Percentiles rank a stretch among this genome's conserved stretches.
Conservation (phyloP, 2,797 vertebrate genomes). For the Sebastes umbrosus region DNA sequence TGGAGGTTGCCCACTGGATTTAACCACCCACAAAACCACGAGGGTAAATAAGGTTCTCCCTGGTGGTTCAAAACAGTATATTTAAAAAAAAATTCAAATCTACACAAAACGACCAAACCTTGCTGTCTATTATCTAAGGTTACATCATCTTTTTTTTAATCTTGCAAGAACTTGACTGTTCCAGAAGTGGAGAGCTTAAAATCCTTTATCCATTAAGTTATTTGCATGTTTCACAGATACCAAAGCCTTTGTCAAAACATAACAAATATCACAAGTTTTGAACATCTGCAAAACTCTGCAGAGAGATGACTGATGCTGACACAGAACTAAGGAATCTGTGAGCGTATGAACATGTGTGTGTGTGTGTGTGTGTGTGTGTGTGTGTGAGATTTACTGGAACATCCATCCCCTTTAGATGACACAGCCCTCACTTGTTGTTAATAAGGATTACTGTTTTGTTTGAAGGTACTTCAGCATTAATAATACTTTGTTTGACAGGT, state of each 20-base stretch:
- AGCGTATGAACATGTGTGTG: neutral
- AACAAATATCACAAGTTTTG: neutral
- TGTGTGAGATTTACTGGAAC: constrained; percentile 24
- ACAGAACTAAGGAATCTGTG: constrained; percentile 25
- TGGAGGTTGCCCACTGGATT: no score
- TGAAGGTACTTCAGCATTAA: neutral
- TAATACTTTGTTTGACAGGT: neutral
- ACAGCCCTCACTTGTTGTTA: neutral
- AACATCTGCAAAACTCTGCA: neutral
- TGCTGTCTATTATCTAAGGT: no score
- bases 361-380: neutral
- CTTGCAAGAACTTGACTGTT: neutral
- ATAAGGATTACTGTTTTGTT: neutral
- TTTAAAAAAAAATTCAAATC: no score
- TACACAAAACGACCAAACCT: no score
- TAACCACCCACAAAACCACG: no score
- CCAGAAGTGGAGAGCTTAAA: neutral
- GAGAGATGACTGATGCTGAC: constrained; percentile 23
- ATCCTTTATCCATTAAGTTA: accelerated
- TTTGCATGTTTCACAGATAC: neutral
- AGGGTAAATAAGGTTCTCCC: no score
- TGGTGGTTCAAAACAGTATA: no score
- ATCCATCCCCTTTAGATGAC: constrained; percentile 7
- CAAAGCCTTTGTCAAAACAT: neutral
- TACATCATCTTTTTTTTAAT: no score